phyloP scores from a whole-genome alignment of 2,797 vertebrate genomes.

The Neoniphon sammara region DNA sequence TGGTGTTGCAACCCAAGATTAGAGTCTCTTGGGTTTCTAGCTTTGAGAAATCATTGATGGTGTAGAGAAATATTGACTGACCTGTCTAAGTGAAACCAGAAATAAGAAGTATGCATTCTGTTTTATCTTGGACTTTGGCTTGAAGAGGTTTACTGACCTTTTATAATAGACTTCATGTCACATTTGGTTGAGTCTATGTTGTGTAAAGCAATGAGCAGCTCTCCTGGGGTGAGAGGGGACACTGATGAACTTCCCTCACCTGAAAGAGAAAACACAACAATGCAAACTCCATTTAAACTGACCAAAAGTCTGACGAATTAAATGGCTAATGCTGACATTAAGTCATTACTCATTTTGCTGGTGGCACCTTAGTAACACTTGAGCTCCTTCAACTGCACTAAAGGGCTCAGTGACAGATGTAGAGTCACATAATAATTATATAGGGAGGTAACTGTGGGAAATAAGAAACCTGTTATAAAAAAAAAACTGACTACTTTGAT shows the following conservation, averaged over 20 bases:
- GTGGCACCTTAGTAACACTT: neutral
- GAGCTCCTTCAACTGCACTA: too few relatives aligned
- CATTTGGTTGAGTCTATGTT: conserved; percentile 95
- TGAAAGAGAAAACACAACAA: conserved; percentile 55
- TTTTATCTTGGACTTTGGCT: neutral
- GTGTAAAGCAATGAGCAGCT: conserved; percentile 92
- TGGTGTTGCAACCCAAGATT: too few relatives aligned
- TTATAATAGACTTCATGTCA: conserved; percentile 98
- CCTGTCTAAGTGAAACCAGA: too few relatives aligned
- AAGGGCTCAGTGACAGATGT: too few relatives aligned
- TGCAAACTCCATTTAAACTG: neutral
- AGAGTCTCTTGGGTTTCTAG: too few relatives aligned
- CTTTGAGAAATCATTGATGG: too few relatives aligned
- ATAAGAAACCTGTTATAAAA: neutral
- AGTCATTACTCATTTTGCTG: neutral
- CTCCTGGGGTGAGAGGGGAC: conserved; percentile 93
- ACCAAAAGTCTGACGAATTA: neutral
- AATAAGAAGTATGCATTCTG: too few relatives aligned
- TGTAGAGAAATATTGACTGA: too few relatives aligned
- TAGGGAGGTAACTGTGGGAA: neutral
- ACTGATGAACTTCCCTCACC: conserved; percentile 91
- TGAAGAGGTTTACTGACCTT: conserved; percentile 81
- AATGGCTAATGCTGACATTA: neutral
- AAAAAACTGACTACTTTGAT: too few relatives aligned
- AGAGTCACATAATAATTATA: too few relatives aligned